These are phyloP conservation scores for Melanostoma mellinum DNA, from an alignment of 2,888 invertebrate species.

Conservation along the genomic window DNA sequence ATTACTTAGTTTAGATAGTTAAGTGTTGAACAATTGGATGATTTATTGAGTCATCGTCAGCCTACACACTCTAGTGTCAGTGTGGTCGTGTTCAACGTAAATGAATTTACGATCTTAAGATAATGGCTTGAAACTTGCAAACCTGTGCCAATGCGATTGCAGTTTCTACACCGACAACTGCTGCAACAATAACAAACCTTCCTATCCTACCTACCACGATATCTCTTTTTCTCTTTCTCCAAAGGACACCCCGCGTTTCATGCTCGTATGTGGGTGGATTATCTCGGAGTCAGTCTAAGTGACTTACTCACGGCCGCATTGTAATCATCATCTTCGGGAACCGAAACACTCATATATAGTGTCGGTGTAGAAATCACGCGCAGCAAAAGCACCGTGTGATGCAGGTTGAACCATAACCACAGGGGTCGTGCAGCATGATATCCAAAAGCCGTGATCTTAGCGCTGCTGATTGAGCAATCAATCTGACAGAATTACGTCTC, in stretches of 20 bases:
- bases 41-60: constrained; percentile 71
- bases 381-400: constrained; percentile 63
- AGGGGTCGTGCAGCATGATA: constrained; percentile 66
- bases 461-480: constrained; percentile 79
- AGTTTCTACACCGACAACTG: constrained; percentile 39
- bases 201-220: constrained; percentile 15
- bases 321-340: constrained; percentile 50
- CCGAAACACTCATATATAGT: constrained; percentile 6
- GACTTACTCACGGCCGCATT: constrained; percentile 45
- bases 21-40: constrained; percentile 73
- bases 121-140: constrained; percentile 52
- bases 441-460: constrained; percentile 66
- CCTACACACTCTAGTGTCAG: constrained; percentile 47
- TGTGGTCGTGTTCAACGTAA: constrained; percentile 55
- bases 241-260: constrained; percentile 51
- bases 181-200: constrained; percentile 36
- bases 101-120: constrained; percentile 73
- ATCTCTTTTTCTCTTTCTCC: constrained; percentile 16
- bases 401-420: constrained; percentile 56
- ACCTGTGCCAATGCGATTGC: constrained; percentile 60
- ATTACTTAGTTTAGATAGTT: constrained; percentile 73
- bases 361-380: constrained; percentile 58
- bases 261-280: constrained; percentile 63
- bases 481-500: constrained; percentile 73
- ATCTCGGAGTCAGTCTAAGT: constrained; percentile 30